Conservation (phyloP, 2,888 invertebrate genomes). For the Drosophila paucipuncta region DNA sequence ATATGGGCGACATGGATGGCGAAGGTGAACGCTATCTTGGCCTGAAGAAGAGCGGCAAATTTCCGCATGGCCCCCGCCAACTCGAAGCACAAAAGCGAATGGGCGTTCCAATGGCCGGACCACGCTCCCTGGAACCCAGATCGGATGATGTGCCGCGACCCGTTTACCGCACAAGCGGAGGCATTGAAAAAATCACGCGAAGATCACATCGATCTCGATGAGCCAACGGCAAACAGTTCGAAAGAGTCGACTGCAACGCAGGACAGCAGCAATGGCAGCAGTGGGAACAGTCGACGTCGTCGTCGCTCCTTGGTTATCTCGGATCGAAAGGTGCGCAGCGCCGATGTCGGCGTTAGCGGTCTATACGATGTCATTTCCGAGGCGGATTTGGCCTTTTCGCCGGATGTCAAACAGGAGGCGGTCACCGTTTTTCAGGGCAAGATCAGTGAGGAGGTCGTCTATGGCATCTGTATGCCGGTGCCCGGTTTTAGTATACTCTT, state of each 20-base stretch:
- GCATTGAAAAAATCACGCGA: conserved; percentile 64
- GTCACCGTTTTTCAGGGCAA: conserved; percentile 95
- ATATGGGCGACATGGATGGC: conserved; percentile 74
- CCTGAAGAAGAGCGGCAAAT: conserved; percentile 87
- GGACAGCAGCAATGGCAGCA: background rate
- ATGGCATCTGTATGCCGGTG: conserved; percentile 96
- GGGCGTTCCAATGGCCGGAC: conserved; percentile 87
- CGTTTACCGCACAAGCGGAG: conserved; percentile 81
- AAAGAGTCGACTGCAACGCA: conserved; percentile 18
- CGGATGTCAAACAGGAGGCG: conserved; percentile 91
- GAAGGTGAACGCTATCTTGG: conserved; percentile 84
- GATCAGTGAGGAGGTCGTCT: conserved; percentile 95
- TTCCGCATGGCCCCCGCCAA: conserved; percentile 91
- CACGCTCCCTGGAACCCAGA: conserved; percentile 85
- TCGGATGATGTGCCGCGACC: conserved; percentile 80
- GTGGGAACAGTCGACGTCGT: conserved; percentile 84
- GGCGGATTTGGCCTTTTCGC: conserved; percentile 95
- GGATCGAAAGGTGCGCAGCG: conserved; percentile 91
- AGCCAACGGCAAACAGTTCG: conserved; percentile 35
- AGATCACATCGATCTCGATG: conserved; percentile 78
- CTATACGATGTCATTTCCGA: conserved; percentile 96
- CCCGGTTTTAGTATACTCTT: conserved; percentile 95
- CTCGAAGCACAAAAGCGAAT: conserved; percentile 87
- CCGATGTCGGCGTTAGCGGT: conserved; percentile 95
- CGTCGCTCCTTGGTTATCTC: conserved; percentile 89